Evolutionary conservation across 2,888 invertebrate genomes (phyloP).

Genomic region (Blomia tropicalis): DNA sequence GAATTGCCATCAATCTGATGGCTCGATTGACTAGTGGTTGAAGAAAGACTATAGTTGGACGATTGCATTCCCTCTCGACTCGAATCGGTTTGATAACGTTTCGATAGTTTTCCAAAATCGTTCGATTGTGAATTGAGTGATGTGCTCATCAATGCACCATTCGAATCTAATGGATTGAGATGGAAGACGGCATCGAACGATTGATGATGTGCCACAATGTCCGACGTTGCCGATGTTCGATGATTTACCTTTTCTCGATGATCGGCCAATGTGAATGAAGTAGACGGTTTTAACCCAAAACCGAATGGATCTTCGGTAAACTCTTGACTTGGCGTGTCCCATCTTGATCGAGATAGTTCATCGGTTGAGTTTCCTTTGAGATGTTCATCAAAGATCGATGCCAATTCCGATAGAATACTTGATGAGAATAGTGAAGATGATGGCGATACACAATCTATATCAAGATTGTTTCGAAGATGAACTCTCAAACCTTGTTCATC

Average conservation of each 20-base stretch:
- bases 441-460: constrained; percentile 2
- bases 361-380: neutral
- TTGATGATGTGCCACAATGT: neutral
- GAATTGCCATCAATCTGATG: too few species aligned
- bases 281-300: neutral
- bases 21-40: neutral
- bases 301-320: constrained; percentile 4
- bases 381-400: constrained; percentile 12
- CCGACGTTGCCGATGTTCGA: constrained; percentile 3
- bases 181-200: neutral
- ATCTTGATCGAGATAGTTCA: too few species aligned
- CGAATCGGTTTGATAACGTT: neutral
- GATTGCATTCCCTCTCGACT: neutral
- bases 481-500: neutral
- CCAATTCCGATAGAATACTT: neutral
- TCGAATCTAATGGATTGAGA: neutral
- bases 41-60: constrained; percentile 1
- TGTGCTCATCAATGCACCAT: neutral
- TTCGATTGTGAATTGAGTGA: neutral
- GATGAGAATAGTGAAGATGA: constrained; percentile 8
- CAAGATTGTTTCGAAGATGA: neutral
- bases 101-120: neutral
- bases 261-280: neutral
- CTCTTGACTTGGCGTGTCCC: neutral
- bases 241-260: neutral